Conservation (phyloP, 2,888 invertebrate genomes). For the Sesia apiformis region DNA sequence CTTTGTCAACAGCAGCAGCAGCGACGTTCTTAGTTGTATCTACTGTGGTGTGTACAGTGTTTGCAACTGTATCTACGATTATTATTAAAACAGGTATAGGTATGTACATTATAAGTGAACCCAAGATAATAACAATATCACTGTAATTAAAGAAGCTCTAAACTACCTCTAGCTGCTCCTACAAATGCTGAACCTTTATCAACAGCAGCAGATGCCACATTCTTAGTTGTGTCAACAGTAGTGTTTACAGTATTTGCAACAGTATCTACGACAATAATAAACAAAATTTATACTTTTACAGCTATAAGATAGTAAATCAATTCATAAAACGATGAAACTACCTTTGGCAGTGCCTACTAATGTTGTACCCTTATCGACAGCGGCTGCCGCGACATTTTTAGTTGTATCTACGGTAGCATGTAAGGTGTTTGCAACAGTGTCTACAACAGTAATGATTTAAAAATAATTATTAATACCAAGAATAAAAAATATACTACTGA, state of each 20-base stretch:
- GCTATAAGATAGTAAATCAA: not conserved
- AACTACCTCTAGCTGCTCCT: constrained; percentile 28
- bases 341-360: constrained; percentile 39
- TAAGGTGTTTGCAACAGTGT: constrained; percentile 33
- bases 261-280: constrained; percentile 19
- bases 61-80: constrained; percentile 7
- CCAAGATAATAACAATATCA: not conserved
- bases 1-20: constrained; percentile 31
- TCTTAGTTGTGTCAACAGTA: constrained; percentile 37
- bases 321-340: constrained; percentile 4
- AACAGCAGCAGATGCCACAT: constrained; percentile 27
- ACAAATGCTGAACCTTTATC: constrained; percentile 29
- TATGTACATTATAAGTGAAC: not conserved
- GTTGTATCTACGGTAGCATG: constrained; percentile 33
- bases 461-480: not conserved
- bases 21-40: constrained; percentile 36
- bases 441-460: constrained; percentile 24
- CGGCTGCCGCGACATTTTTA: constrained; percentile 32
- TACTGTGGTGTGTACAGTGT: constrained; percentile 29
- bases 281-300: too few relatives aligned
- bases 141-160: not conserved
- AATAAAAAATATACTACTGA: not conserved
- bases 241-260: constrained; percentile 24
- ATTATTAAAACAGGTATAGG: not conserved
- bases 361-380: constrained; percentile 33